Evolutionary conservation across 2,797 vertebrate species (phyloP), one percentile per base, ranked within the genome.

Genomic region (Catostomus latipinnis): DNA sequence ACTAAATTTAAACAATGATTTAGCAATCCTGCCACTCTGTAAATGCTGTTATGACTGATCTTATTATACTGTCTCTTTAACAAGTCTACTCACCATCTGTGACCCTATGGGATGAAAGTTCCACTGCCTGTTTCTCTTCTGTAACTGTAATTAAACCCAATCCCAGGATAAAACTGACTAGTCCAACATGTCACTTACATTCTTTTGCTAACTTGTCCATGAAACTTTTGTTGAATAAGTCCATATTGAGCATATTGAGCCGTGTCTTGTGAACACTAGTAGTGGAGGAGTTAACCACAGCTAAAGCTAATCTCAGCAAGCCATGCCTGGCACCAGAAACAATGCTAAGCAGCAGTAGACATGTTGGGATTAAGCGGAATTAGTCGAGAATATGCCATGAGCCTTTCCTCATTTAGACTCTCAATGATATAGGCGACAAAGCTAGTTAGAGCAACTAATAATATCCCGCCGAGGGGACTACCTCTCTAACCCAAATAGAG

Each of bases 371-470:
- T 94, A 94, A 56, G 54, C 66, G 89, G 93, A 92, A 92, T 95
- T 93, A 94, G 90, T 83, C 67, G 53, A 77, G 69, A 87, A 84
- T 91, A 90, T 88, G 81, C 84, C 83, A 83, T 92, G 89, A 93
- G 90, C 91, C 91, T 91, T 93, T 93, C 92, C 90, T 53, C 87
- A 89, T 93, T 93, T 95, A 94, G 91, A 91, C 22, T 22, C 73
- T 84, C 90, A 92, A 92, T 94, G 92, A 93, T 86, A 82, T 73
- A 81, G 82, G 81, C 57, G 84, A 84, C 83, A 93, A 91, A 92
- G 88, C 90, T 90, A 87, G 89, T 91, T 89, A 88, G 73, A 74
- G 61, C 52, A 70, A 57, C 72, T 76, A 5, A 34, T 34, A 34
- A 54, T 73, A 77, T 48, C 12, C 53, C 1, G 56, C 63, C 58